Base-by-base conservation (phyloP, 2,113 vertebrate species). In the Epinephelus lanceolatus region DNA sequence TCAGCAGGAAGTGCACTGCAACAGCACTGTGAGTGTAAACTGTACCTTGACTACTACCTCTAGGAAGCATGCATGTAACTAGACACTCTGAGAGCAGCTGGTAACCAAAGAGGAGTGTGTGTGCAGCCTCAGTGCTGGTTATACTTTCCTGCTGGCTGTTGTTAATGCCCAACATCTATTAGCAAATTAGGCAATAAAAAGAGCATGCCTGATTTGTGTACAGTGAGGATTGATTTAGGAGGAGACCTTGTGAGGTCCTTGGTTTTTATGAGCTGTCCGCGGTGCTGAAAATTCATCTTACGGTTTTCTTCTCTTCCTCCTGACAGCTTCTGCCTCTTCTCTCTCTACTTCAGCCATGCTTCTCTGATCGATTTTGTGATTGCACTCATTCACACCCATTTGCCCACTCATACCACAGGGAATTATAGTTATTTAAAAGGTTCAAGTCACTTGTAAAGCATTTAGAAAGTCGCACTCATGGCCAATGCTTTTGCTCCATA, bases 121-220 rank as follows among this genome's bases (percentile, higher is more conserved):
- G 53, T 65, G 27, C 74, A 23, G 33, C n/a, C 42, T 52, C 14
- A 5, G 15, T 65, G 13, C 42, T 33, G 14, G 23, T 17, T 19
- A 40, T 14, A 15, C 51, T 70, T 55, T 13, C 47, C 14, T 40
- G 27, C 30, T 15, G 68, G 40, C 40, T n/a, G 25, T 57, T 73
- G 53, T 80, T 59, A 40, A 68, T 79, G 63, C 23, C 30, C 21
- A 68, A 70, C 73, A 53, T 52, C 78, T 80, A 77, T 93, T 86
- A 85, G 85, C 69, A 78, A 80, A 91, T 91, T 60, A 85, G 60
- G 76, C 65, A 73, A 76, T 80, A 56, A 63, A 37, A 84, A 63
- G 66, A 85, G 55, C 56, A 70, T 33, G 71, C 69, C 55, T 84
- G 78, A 83, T 82, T 66, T 75, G 78, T 77, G 86, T 13, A 15